Evolutionary conservation across 2,797 vertebrate genomes (phyloP), one percentile per base, ranked within the genome.

Genomic region (Sparus aurata): DNA sequence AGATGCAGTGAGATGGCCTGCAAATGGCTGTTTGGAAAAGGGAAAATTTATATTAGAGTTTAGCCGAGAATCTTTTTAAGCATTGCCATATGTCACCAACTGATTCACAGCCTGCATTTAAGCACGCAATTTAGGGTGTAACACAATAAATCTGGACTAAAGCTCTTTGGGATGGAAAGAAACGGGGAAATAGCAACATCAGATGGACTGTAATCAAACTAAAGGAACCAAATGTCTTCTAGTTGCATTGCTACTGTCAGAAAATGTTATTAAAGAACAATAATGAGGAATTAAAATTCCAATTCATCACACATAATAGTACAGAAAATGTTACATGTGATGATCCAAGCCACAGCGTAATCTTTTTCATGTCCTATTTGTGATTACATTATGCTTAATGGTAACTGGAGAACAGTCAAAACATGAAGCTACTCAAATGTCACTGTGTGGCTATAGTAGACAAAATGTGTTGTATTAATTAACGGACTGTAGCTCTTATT

Each of bases 41-140:
- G 71, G 76, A 62, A 87, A 55, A 91, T 90, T 84, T 87, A 77
- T 87, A 82, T 87, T 72, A 34, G 55, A 83, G 62, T 78, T 79
- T 66, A 87, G 67, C 61, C 80, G 17, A 54, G 65, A 88, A 80
- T 84, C 73, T 77, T 54, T 54, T 87, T 72, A 79, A 79, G 71
- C 65, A 66, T 91, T 83, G 82, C 64, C 67, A 71, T 70, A 67
- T 65, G 63, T 83, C 85, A 79, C 66, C 12, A 45, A 60, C 80
- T 85, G 69, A 85, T 86, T 83, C 79, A 75, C 23, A 41, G 67
- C 46, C 67, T 79, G 52, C 69, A 77, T 84, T 88, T 79, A 79
- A 73, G 62, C 50, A 77, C 25, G 43, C 41, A 66, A 75, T 83
- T 78, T 66, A 65, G 17, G n/a, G 1, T 34, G 43, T 38, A 60